Percentiles rank a stretch among this genome's conserved stretches.
These are phyloP conservation scores for Gopherus flavomarginatus DNA, from an alignment of 2,113 vertebrate genomes.

Conservation along the genomic window DNA sequence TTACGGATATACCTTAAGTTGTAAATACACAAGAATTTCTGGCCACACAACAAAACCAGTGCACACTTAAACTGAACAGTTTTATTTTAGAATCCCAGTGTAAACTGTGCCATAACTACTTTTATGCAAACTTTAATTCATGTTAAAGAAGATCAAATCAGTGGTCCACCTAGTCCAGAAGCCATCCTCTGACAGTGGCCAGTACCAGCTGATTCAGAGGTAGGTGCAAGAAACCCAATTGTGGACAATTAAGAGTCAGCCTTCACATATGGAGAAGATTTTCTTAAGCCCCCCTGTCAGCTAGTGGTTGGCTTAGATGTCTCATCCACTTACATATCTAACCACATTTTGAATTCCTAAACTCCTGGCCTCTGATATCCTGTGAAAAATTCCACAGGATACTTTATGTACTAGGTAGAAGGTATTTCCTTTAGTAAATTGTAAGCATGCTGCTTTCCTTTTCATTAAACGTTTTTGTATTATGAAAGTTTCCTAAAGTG, in stretches of 20 bases:
- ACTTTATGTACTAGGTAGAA: too few species aligned
- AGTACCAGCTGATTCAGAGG: not conserved
- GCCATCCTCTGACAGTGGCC: not conserved
- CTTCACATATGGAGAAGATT: too few species aligned
- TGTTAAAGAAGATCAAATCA: not conserved
- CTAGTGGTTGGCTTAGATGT: too few species aligned
- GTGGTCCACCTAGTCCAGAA: not conserved
- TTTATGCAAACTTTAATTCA: not conserved
- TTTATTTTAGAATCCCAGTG: not conserved
- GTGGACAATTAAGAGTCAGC: not conserved
- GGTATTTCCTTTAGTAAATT: too few species aligned
- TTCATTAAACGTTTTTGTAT: too few species aligned
- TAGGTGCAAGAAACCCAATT: not conserved
- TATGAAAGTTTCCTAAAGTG: too few species aligned
- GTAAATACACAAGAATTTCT: not conserved
- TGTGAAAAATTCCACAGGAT: too few species aligned
- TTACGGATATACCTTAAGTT: not conserved
- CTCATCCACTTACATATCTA: too few species aligned
- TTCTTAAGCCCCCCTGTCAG: too few species aligned
- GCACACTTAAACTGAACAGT: not conserved
- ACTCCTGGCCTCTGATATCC: too few species aligned
- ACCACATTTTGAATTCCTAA: too few species aligned
- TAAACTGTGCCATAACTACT: not conserved
- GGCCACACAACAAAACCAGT: not conserved
- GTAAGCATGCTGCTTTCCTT: too few species aligned